These are phyloP conservation scores for Chelonus formosanus DNA, from an alignment of 2,888 invertebrate species.

Conservation along the genomic window DNA sequence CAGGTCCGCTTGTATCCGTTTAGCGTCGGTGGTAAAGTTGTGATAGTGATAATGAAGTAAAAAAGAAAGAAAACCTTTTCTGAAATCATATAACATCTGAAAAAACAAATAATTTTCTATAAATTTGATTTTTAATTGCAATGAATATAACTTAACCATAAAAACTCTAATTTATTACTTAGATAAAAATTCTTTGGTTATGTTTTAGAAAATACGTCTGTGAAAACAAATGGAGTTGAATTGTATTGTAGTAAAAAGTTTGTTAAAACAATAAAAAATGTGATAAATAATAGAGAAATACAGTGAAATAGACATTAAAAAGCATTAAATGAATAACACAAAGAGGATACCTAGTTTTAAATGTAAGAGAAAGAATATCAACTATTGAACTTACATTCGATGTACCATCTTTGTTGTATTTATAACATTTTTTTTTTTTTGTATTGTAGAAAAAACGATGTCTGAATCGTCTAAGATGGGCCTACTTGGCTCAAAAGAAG, in stretches of 20 bases:
- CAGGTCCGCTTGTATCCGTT: conserved; percentile 22
- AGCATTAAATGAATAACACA: neutral
- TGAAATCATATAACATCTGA: conserved; percentile 3
- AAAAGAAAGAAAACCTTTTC: conserved; percentile 3
- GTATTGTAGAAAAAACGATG: conserved; percentile 46
- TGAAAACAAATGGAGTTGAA: conserved; percentile 22
- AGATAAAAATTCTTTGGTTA: conserved; percentile 38
- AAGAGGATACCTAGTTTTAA: neutral
- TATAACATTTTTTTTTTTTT: neutral
- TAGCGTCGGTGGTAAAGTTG: conserved; percentile 41
- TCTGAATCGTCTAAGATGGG: conserved; percentile 55
- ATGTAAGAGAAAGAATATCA: conserved; percentile 17
- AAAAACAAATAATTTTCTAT: neutral
- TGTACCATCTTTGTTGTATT: conserved; percentile 14
- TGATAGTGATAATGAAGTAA: conserved; percentile 35
- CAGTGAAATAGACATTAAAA: too few relatives aligned
- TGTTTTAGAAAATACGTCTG: conserved; percentile 37
- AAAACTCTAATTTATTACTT: conserved; percentile 38
- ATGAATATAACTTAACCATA: conserved; percentile 3
- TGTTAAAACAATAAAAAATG: too few relatives aligned
- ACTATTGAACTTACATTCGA: conserved; percentile 1
- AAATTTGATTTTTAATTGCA: neutral
- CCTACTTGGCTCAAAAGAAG: conserved; percentile 56
- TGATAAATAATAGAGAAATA: too few relatives aligned
- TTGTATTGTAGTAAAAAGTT: conserved; percentile 1